A percentile compares a stretch with the other conserved stretches of the same genome.
Conservation (phyloP, 2,888 invertebrate genomes). For the Andrena trimmerana region DNA sequence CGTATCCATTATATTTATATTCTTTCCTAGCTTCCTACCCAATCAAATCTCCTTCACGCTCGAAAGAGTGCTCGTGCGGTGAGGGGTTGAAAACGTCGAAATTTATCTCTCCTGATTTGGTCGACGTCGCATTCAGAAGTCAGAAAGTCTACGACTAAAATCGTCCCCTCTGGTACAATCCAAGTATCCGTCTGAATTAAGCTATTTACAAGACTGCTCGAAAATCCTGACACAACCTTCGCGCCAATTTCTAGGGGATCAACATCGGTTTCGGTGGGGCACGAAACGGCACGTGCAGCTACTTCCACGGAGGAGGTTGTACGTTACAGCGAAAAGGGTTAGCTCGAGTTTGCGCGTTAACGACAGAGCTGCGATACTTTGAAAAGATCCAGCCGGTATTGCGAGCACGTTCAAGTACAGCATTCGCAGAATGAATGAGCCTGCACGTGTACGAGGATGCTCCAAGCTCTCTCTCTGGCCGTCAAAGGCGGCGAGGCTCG, state of each 20-base stretch:
- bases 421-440: conserved; percentile 31
- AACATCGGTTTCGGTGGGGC: background rate
- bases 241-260: background rate
- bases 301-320: background rate
- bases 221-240: background rate
- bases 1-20: no score
- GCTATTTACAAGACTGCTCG: background rate
- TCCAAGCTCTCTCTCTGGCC: conserved; percentile 10
- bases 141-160: background rate
- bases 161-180: no score
- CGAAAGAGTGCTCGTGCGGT: background rate
- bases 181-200: background rate
- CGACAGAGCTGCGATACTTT: conserved; percentile 20
- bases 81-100: background rate
- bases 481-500: conserved; percentile 12
- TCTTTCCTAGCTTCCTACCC: no score
- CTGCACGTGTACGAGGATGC: conserved; percentile 9
- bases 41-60: background rate
- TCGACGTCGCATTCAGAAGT: background rate
- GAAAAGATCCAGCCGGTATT: conserved; percentile 13
- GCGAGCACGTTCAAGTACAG: conserved; percentile 25
- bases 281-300: background rate
- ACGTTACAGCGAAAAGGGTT: background rate
- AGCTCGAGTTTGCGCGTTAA: background rate
- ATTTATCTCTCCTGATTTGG: background rate